phyloP scores from a whole-genome alignment of 2,888 invertebrate genomes.

The Silvanus unidentatus region DNA sequence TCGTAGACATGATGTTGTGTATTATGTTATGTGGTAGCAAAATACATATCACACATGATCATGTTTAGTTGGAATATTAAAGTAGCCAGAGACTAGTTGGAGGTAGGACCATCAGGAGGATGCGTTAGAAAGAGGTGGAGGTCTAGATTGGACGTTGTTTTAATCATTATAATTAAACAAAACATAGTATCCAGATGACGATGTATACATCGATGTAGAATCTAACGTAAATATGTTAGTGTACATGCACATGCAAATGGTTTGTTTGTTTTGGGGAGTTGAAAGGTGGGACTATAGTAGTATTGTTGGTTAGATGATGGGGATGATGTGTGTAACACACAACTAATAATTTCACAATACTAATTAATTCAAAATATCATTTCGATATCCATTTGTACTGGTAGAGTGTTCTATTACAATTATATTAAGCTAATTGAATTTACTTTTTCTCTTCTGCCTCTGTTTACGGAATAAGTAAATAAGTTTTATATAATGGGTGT shows the following conservation, averaged over 20 bases:
- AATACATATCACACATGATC: too few relatives aligned
- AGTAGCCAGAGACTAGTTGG: too few relatives aligned
- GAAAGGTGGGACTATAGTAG: conserved; percentile 8
- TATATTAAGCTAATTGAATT: conserved; percentile 16
- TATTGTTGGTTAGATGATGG: not conserved
- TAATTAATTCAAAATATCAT: conserved; percentile 37
- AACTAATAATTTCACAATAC: conserved; percentile 33
- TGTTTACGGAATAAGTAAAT: too few relatives aligned
- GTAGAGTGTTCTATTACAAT: conserved; percentile 16
- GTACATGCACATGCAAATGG: conserved; percentile 30
- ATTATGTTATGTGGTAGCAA: too few relatives aligned
- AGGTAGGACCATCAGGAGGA: too few relatives aligned
- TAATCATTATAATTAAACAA: conserved; percentile 32
- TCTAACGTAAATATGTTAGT: conserved; percentile 33
- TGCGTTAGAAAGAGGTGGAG: conserved; percentile 13
- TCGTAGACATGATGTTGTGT: too few relatives aligned
- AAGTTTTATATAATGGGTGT: too few relatives aligned
- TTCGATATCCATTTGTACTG: conserved; percentile 23
- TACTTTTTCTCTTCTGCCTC: conserved; percentile 7
- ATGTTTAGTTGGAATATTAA: too few relatives aligned
- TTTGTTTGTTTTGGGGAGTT: conserved; percentile 23
- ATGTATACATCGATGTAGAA: conserved; percentile 28
- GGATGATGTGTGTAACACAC: conserved; percentile 1
- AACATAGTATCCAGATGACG: conserved; percentile 34
- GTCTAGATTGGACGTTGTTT: conserved; percentile 23